Evolutionary conservation across 2,888 invertebrate genomes (phyloP), one percentile per base, ranked within the genome.

Genomic region (Ellobium chinense): DNA sequence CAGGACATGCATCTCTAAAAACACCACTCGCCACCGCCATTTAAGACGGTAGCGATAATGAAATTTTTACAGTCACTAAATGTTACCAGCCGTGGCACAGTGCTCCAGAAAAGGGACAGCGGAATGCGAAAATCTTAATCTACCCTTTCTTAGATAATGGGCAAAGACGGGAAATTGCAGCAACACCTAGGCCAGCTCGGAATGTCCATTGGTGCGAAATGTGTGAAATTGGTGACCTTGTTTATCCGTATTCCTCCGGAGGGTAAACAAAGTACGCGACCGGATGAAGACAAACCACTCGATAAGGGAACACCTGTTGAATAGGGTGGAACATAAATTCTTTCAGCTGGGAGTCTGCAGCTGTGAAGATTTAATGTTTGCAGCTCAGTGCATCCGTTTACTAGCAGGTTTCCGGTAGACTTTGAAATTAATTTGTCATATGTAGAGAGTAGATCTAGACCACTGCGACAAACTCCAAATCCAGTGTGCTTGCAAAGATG

Each of bases 291-390:
- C 1, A 31, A 5, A 29, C 7, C 27, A 14, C n/a, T n/a, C 31
- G 70, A 70, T 70, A 56, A 70, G 70, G 21, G 70, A 29, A 70
- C 70, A 70, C 70, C 70, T 70, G 70, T 69, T 21, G 56, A 29
- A 69, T 5, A 46, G 3, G 29, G 36, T 4, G 18, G 9, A 36
- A 36, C 21, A 36, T 7, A 7, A 18, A 7, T 12, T 46, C 18
- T 18, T 46, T 46, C 46, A 12, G 46, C 18, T 46, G 46, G 18
- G 9, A 46, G 7, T 46, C 46, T 7, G 46, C 46, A 46, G 46
- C 18, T 46, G 18, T 18, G 18, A 46, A 7, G 18, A 46, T 46
- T 12, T 12, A 46, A 46, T 46, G 7, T 46, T 7, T 46, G 46
- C 46, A 12, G 46, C 46, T 7, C 7, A 7, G 46, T 46, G 46